These are phyloP conservation scores for Caenorhabditis imperialis DNA, from an alignment of 2,888 invertebrate species.

Conservation along the genomic window DNA sequence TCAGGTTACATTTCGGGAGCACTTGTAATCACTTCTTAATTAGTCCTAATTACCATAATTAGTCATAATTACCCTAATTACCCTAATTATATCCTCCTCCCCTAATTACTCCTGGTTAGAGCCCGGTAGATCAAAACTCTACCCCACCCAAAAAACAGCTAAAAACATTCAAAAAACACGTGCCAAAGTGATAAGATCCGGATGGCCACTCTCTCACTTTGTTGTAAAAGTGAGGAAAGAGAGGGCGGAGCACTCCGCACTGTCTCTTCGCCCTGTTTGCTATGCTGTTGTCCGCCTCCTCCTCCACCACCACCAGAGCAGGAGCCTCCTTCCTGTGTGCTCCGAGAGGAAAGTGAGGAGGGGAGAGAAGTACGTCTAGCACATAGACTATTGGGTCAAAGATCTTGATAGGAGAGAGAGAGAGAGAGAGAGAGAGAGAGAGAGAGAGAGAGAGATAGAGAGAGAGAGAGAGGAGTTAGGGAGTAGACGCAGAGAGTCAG, in stretches of 20 bases:
- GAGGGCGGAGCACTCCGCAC: slow-evolving; percentile 25
- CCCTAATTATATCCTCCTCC: too few species aligned
- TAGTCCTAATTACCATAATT: too few species aligned
- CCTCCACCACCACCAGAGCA: too few species aligned
- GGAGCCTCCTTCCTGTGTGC: slow-evolving; percentile 21
- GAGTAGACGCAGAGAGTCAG: too few species aligned
- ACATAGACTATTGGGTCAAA: slow-evolving; percentile 48
- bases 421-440: not conserved
- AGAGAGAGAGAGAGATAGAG: too few species aligned
- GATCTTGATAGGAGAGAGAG: slow-evolving; percentile 19
- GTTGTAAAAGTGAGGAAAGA: slow-evolving; percentile 29
- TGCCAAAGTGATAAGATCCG: slow-evolving; percentile 22
- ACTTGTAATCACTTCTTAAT: not conserved
- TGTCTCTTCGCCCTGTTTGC: slow-evolving; percentile 39
- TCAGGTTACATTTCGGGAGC: not conserved
- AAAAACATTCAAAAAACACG: slow-evolving; percentile 11
- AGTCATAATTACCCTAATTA: too few species aligned
- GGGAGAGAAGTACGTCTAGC: slow-evolving; percentile 25
- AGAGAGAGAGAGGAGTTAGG: too few species aligned
- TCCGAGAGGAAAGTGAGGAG: slow-evolving; percentile 20
- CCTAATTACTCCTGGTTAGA: too few species aligned
- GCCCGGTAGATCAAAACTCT: not conserved
- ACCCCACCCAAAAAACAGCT: not conserved
- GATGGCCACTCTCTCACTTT: slow-evolving; percentile 40
- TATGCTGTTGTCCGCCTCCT: slow-evolving; percentile 54